Evolutionary conservation across 2,113 vertebrate species (phyloP), one percentile per base, ranked within the genome.

Genomic region (Toxotes jaculatrix): DNA sequence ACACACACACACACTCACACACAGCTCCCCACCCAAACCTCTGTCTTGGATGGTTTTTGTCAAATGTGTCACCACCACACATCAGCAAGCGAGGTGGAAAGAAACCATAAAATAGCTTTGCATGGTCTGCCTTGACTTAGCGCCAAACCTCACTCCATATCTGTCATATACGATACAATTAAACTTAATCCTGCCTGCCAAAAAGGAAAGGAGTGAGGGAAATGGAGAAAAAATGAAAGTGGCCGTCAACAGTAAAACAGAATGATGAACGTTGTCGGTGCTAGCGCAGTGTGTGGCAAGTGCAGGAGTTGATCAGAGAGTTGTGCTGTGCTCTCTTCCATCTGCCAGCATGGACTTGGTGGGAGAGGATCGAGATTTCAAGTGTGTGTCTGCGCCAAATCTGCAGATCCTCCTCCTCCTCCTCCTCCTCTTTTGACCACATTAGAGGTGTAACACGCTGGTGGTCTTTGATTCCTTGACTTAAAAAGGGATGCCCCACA

Each of bases 121-220:
- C 87, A 82, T 74, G 85, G 90, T 89, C 86, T 94, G 91, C 77
- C 74, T 92, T 90, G 91, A 94, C 70, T 90, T 74, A 76, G 63
- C 12, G 83, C 89, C 90, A 94, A 91, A 89, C 90, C 92, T 93
- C 91, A 90, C 77, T 90, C 83, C 66, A 80, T 89, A 87, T 87
- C 88, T 88, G 90, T 91, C 93, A 91, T 91, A 84, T 88, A 95
- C 81, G 88, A 94, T 89, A 89, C 87, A 91, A 91, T 93, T 91
- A 92, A 92, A 93, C 71, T 62, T 85, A 91, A 92, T 91, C 82
- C 90, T 42, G 84, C 85, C 88, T 88, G 90, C 83, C 87, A 88
- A 77, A 77, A 77, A 83, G 72, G 57, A 82, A 71, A 74, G 53
- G 6, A 60, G 68, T 4, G n/a, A 74, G 73, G 80, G 65, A 23